Base-by-base conservation (phyloP, 2,113 vertebrate species). In the Castor canadensis region DNA sequence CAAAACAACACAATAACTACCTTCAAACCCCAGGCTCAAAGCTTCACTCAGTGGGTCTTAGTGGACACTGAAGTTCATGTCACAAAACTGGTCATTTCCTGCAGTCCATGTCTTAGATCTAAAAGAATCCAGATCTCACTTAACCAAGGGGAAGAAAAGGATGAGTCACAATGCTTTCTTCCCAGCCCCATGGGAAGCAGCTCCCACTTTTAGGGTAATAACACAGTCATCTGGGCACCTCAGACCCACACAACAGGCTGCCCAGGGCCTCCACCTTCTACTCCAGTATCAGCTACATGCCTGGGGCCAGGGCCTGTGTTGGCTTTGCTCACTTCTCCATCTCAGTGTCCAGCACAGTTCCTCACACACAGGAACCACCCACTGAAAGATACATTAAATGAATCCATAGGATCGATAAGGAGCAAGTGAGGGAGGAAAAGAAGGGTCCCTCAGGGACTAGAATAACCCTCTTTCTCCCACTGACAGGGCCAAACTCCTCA, bases 141-240 rank as follows among this genome's bases (percentile, higher is more conserved):
- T 26, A 86, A 43, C 45, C 38, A 32, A 35, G 49, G 88, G 13
- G 60, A 67, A 52, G 13, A 47, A 45, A 76, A 40, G 0, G 3
- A 32, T 24, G 17, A 77, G 19, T 1, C 5, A 12, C 7, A 3
- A 0, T 32, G 26, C 20, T 49, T 35, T n/a, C 35, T 10, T 60
- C 56, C 22, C 9, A 1, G 0, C 1, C 8, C 1, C 2, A 8
- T 6, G n/a, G n/a, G n/a, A n/a, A n/a, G n/a, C n/a, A n/a, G n/a
- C 43, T 75, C 56, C 7, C 22, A 2, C 13, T 40, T 35, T 79
- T 35, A 24, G 10, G 45, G 35, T 11, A 4, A 35, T 38, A 3
- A 11, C 7, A 28, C 62, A 15, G 1, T 3, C 19, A 49, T 19
- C 9, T 22, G 12, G 7, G 6, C 9, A 5, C 6, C 45, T 19